Evolutionary conservation across 2,888 invertebrate genomes (phyloP).

Genomic region (Hirtodrosophila histrioides): DNA sequence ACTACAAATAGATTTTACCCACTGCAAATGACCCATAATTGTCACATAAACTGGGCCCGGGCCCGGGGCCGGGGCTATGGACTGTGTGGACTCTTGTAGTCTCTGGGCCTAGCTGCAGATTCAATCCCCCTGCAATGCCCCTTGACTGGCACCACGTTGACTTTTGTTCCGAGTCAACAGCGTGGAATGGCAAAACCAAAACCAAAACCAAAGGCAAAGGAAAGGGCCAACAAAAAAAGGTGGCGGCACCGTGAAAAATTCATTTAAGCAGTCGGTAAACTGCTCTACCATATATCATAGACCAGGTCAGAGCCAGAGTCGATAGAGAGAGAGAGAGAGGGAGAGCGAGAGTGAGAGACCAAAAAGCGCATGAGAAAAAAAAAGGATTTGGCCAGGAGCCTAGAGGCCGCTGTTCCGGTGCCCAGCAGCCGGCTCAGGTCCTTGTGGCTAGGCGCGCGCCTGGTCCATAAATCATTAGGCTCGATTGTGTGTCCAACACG

Average conservation of each 20-base stretch:
- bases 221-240: background rate
- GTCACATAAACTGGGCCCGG: constrained; percentile 56
- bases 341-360: background rate
- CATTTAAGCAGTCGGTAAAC: constrained; percentile 80
- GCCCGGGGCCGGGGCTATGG: constrained; percentile 10
- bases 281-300: constrained; percentile 70
- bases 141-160: constrained; percentile 38
- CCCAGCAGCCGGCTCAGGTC: constrained; percentile 24
- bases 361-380: constrained; percentile 10
- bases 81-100: no score
- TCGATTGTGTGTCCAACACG: constrained; percentile 80
- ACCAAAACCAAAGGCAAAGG: background rate
- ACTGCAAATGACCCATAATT: constrained; percentile 70
- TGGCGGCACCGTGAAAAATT: constrained; percentile 67
- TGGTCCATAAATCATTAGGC: constrained; percentile 79
- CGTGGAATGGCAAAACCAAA: constrained; percentile 50
- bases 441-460: constrained; percentile 68
- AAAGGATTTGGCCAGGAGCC: constrained; percentile 64
- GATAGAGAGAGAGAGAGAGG: background rate
- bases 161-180: constrained; percentile 77
- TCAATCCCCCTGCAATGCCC: background rate
- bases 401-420: constrained; percentile 9
- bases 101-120: background rate
- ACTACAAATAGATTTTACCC: constrained; percentile 44
- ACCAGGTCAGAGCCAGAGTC: constrained; percentile 9